Evolutionary conservation across 2,888 invertebrate species (phyloP), one percentile per base, ranked within the genome.

Genomic region (Omphaloscelis lunosa): DNA sequence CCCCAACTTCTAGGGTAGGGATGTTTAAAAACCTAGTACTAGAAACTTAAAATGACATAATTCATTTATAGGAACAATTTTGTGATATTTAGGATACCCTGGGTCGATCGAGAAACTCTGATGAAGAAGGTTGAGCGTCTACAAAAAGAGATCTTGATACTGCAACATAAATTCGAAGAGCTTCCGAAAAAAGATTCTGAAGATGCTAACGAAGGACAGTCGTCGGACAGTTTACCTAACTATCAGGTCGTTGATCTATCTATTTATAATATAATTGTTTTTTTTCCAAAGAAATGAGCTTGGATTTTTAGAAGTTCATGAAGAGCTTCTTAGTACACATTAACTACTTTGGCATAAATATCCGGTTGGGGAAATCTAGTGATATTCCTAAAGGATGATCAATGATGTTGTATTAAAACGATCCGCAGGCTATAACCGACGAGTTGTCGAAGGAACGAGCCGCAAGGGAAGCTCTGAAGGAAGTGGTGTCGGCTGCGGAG

Each of bases 71-170:
- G 12, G 15, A 73, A n/a, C n/a, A n/a, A 58, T 66, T 34, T 56
- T 69, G 27, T 71, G 62, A 63, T 76, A 58, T 68, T 65, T 76
- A 96, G 96, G 85, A 89, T 94, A 74, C 92, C 96, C 2, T 96
- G 96, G 96, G 56, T 95, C 72, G 96, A 96, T 82, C 93, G 96
- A 29, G 95, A 96, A 29, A 75, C 89, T 6, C 82, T 95, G 81
- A 88, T 89, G 65, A 95, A 94, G 85, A 96, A 93, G 85, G 88
- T 93, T 61, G 95, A 96, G 61, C 92, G 92, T 53, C 68, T 94
- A 51, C 94, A 95, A 89, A 96, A 94, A 80, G 96, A 96, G 67
- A 93, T 93, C 66, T 48, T 91, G 51, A 80, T 93, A 72, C 85
- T 94, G 12, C 94, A 95, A 87, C 89, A 92, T 74, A 96, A 94